phyloP scores from a whole-genome alignment of 2,113 vertebrate species.

The Corythornis madagascariensis region DNA sequence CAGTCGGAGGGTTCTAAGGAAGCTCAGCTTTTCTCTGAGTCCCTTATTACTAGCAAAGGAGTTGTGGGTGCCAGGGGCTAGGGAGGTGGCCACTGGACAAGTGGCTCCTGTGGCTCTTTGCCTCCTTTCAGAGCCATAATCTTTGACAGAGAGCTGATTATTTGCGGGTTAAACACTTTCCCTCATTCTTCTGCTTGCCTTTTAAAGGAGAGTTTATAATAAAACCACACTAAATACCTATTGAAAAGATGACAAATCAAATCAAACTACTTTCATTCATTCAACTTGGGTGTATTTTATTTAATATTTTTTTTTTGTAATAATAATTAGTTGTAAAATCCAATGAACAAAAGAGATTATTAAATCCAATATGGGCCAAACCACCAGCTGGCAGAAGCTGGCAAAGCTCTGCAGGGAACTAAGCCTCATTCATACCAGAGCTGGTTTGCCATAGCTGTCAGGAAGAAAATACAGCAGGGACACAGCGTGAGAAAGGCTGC shows the following conservation, averaged over 20 bases:
- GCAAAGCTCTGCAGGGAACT: neutral
- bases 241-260: neutral
- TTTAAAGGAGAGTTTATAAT: neutral
- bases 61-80: neutral
- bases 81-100: neutral
- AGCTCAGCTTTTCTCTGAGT: neutral
- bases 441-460: rapidly evolving
- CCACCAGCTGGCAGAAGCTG: neutral
- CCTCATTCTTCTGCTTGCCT: neutral
- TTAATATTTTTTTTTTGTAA: neutral
- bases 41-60: neutral
- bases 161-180: neutral
- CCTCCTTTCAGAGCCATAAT: neutral
- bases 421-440: neutral
- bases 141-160: neutral
- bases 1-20: neutral
- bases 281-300: rapidly evolving
- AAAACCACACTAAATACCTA: neutral
- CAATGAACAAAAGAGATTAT: neutral
- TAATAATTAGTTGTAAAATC: neutral
- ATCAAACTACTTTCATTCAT: neutral
- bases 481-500: neutral
- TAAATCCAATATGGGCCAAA: neutral
- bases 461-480: neutral
- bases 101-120: neutral